These are phyloP conservation scores for Aegithalos caudatus DNA, from an alignment of 2,113 vertebrate genomes.

Conservation along the genomic window DNA sequence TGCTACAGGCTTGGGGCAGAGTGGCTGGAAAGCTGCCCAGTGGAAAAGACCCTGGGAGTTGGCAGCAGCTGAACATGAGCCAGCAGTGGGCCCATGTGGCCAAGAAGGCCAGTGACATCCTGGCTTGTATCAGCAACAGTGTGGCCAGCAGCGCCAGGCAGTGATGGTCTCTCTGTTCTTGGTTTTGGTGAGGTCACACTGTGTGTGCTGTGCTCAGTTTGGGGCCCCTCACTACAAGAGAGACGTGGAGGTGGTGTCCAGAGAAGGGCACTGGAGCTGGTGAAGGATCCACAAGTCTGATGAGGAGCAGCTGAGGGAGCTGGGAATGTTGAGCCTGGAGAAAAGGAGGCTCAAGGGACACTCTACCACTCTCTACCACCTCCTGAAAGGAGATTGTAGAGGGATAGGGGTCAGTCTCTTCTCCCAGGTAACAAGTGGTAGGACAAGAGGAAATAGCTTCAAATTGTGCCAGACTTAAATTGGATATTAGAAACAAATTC, in stretches of 20 bases:
- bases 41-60: neutral
- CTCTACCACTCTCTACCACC: neutral
- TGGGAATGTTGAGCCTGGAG: fast-evolving
- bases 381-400: neutral
- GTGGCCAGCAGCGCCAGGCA: neutral
- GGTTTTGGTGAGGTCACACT: neutral
- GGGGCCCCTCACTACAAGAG: neutral
- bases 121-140: neutral
- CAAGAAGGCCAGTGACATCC: neutral
- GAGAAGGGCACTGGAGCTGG: fast-evolving
- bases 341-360: neutral
- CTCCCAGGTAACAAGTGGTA: neutral
- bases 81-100: neutral
- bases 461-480: neutral
- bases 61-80: neutral
- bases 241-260: neutral
- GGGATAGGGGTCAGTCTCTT: neutral
- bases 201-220: neutral
- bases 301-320: neutral
- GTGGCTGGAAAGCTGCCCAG: neutral
- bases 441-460: neutral
- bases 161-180: neutral
- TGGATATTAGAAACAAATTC: neutral
- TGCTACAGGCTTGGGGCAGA: neutral
- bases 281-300: no score